A percentile compares a stretch with the other conserved stretches of the same genome.
Conservation (phyloP, 2,113 vertebrate genomes). For the Tupaia tana region DNA sequence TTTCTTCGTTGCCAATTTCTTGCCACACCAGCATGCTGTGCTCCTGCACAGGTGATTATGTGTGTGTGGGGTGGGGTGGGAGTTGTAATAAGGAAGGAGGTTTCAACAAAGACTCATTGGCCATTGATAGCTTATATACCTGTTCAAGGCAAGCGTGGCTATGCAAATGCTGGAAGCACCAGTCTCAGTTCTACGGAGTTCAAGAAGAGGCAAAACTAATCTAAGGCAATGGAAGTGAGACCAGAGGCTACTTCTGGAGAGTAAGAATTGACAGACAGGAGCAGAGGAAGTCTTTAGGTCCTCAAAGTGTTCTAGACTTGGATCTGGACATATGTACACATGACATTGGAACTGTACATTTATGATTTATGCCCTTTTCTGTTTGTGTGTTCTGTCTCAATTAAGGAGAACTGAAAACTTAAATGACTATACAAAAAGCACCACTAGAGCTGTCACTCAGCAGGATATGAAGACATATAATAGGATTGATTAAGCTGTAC, state of each 20-base stretch:
- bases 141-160: neutral
- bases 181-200: neutral
- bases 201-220: neutral
- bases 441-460: neutral
- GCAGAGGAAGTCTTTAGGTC: neutral
- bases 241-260: neutral
- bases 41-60: neutral
- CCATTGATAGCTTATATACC: neutral
- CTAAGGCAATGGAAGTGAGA: neutral
- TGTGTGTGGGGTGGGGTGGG: neutral
- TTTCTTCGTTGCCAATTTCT: neutral
- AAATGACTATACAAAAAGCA: neutral
- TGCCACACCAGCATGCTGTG: neutral
- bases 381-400: neutral
- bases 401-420: neutral
- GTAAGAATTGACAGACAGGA: neutral
- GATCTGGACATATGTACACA: neutral
- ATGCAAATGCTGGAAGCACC: neutral
- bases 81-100: neutral
- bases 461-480: neutral
- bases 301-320: neutral
- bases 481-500: neutral
- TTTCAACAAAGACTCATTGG: neutral
- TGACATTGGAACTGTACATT: neutral
- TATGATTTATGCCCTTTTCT: accelerated